Conservation (phyloP, 2,797 vertebrate genomes). For the Brachyrhaphis roseni region DNA sequence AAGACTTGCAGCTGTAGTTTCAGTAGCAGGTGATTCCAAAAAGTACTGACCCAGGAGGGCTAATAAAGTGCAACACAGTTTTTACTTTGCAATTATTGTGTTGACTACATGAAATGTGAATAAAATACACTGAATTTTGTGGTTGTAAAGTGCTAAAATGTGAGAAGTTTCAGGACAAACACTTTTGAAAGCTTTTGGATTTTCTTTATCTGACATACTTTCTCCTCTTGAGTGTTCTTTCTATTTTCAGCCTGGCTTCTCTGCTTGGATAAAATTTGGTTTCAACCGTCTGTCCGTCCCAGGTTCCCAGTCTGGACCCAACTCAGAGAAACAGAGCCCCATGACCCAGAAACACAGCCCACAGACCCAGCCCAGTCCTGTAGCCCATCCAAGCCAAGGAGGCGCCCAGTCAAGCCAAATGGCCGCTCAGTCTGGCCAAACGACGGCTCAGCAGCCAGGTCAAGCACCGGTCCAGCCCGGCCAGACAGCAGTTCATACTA, state of each 20-base stretch:
- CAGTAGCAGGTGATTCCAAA: neutral
- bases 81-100: neutral
- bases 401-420: constrained; percentile 67
- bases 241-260: constrained; percentile 3
- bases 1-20: neutral
- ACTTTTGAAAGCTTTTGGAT: neutral
- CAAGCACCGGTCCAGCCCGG: constrained; percentile 61
- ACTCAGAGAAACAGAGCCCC: constrained; percentile 98
- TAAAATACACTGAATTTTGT: neutral
- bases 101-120: neutral
- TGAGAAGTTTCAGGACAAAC: neutral
- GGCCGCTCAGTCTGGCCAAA: constrained; percentile 63
- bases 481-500: constrained; percentile 66
- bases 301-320: constrained; percentile 94
- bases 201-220: neutral
- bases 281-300: constrained; percentile 29
- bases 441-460: constrained; percentile 69
- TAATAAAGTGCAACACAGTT: neutral
- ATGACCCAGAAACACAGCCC: constrained; percentile 95
- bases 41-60: neutral
- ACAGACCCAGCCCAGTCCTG: constrained; percentile 88
- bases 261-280: constrained; percentile 3
- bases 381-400: constrained; percentile 84
- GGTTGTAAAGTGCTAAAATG: neutral
- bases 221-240: neutral